A percentile compares a stretch with the other conserved stretches of the same genome.
These are phyloP conservation scores for Brachionus paranguensis DNA, from an alignment of 1,140 invertebrate genomes.

Conservation along the genomic window DNA sequence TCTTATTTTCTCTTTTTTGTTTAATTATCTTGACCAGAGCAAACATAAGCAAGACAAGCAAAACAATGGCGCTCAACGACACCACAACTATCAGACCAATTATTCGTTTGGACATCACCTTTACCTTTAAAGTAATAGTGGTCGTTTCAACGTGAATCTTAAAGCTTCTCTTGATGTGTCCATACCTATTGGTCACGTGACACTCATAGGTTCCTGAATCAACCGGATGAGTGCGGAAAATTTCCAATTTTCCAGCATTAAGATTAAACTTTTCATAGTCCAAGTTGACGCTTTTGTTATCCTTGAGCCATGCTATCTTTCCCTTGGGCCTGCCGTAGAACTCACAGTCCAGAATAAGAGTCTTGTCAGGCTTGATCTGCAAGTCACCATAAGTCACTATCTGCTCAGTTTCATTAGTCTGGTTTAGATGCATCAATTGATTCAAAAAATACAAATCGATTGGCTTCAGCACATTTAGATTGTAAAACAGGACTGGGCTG, in stretches of 20 bases:
- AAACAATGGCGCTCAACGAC: background rate
- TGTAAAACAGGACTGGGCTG: background rate
- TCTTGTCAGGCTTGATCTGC: constrained; percentile 16
- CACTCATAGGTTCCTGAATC: constrained; percentile 32
- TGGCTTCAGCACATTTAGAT: background rate
- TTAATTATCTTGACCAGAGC: background rate
- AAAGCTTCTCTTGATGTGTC: background rate
- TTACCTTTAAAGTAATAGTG: background rate
- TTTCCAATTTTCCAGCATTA: background rate
- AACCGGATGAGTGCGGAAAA: constrained; percentile 14
- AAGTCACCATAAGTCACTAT: background rate
- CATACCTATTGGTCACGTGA: background rate
- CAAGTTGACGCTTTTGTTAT: background rate
- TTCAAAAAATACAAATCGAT: background rate
- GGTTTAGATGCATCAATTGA: background rate
- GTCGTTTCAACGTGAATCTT: background rate
- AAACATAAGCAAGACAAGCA: background rate
- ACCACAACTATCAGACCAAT: background rate
- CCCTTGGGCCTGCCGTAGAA: background rate
- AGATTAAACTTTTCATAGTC: background rate
- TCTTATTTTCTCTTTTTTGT: constrained; percentile 31
- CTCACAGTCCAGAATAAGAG: background rate
- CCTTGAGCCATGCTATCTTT: constrained; percentile 1
- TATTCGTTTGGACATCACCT: background rate
- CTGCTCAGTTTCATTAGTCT: background rate